Conservation (phyloP, 2,797 vertebrate genomes). For the Pempheris klunzingeri region DNA sequence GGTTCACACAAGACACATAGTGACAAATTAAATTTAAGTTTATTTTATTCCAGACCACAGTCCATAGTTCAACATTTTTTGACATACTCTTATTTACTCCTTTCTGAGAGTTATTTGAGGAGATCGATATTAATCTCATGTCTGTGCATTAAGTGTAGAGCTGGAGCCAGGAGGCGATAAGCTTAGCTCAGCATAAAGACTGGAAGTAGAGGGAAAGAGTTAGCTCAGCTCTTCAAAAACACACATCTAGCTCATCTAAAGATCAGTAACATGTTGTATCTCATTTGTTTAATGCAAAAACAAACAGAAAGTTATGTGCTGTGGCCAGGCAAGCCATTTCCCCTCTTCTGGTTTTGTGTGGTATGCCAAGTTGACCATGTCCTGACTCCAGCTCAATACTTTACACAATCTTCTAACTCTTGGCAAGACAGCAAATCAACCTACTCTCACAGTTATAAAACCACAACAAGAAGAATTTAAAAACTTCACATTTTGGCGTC, state of each 20-base stretch:
- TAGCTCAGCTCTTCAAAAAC: background rate
- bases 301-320: background rate
- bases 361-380: background rate
- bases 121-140: background rate
- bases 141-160: background rate
- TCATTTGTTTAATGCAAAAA: background rate
- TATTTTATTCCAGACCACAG: background rate
- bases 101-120: background rate
- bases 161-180: background rate
- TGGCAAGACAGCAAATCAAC: too few species aligned
- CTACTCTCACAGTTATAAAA: background rate
- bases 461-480: too few species aligned
- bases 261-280: background rate
- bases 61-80: background rate
- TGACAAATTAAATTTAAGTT: background rate
- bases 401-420: too few species aligned
- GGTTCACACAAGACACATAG: constrained; percentile 10
- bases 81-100: background rate
- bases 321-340: too few species aligned
- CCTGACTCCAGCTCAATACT: background rate
- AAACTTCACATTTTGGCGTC: background rate
- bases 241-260: background rate
- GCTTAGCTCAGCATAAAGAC: constrained; percentile 6
- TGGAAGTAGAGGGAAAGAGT: background rate
- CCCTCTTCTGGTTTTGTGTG: background rate